Evolutionary conservation across 2,113 vertebrate genomes (phyloP).

Genomic region (Stomatorhinus ivindoensis): DNA sequence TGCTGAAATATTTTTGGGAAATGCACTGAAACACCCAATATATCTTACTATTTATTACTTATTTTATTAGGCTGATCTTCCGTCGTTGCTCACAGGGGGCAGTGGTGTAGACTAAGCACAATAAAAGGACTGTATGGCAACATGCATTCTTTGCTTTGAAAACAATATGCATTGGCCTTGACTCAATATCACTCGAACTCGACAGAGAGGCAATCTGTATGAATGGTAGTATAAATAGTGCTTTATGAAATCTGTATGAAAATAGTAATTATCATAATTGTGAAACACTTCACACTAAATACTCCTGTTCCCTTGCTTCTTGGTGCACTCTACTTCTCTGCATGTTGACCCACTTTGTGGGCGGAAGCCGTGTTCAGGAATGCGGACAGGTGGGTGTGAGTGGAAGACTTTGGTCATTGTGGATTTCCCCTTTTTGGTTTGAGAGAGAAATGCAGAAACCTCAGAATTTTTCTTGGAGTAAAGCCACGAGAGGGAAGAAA

Average conservation of each 20-base stretch:
- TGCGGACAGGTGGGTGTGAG: conserved; percentile 23
- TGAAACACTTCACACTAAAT: not conserved
- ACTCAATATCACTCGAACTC: not conserved
- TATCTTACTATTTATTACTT: not conserved
- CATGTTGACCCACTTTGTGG: conserved; percentile 9
- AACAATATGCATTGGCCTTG: not conserved
- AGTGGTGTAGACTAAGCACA: not conserved
- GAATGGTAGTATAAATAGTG: not conserved
- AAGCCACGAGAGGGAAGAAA: conserved; percentile 10
- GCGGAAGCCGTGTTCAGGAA: conserved; percentile 15
- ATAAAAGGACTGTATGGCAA: not conserved
- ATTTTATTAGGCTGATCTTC: not conserved
- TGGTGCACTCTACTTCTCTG: not conserved
- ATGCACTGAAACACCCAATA: not conserved
- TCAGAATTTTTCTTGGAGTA: conserved; percentile 13
- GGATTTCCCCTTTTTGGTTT: conserved; percentile 23
- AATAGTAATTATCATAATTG: not conserved
- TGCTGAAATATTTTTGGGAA: not conserved
- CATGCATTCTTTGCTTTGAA: not conserved
- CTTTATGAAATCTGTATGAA: not conserved
- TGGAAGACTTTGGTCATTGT: conserved; percentile 12
- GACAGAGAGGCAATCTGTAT: not conserved
- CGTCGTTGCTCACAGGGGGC: not conserved
- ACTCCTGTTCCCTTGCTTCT: not conserved
- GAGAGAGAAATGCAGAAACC: conserved; percentile 19